phyloP scores from a whole-genome alignment of 1,140 invertebrate genomes.

The Proales similis region DNA sequence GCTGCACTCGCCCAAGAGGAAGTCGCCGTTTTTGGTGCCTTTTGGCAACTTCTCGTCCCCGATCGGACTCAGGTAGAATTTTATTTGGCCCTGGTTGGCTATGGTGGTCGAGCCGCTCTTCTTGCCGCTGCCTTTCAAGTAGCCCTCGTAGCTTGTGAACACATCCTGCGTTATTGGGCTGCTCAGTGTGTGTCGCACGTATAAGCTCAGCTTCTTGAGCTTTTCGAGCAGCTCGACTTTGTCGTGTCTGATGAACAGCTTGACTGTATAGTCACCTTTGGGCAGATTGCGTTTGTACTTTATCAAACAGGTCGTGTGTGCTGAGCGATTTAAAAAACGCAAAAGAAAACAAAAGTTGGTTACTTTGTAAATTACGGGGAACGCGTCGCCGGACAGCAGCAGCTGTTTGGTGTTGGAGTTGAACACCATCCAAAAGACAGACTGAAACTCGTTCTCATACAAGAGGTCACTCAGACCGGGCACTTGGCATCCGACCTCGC shows the following conservation, averaged over 20 bases:
- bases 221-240: constrained; percentile 71
- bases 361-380: constrained; percentile 56
- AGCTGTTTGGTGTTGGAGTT: constrained; percentile 77
- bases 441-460: constrained; percentile 89
- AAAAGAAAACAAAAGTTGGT: constrained; percentile 13
- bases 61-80: constrained; percentile 16
- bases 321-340: constrained; percentile 34
- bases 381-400: constrained; percentile 76
- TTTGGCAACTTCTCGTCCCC: constrained; percentile 32
- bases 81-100: neutral
- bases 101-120: constrained; percentile 6
- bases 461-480: constrained; percentile 73
- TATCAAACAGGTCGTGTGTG: neutral
- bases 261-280: constrained; percentile 85
- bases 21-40: constrained; percentile 26
- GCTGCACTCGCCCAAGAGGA: constrained; percentile 10
- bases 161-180: constrained; percentile 22
- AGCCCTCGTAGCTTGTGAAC: neutral
- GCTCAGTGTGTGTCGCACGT: constrained; percentile 6
- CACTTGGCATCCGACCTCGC: constrained; percentile 71
- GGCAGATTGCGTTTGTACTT: constrained; percentile 79
- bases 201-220: constrained; percentile 10
- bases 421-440: constrained; percentile 90
- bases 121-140: constrained; percentile 12
- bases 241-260: constrained; percentile 79